Conservation (phyloP, 2,797 vertebrate genomes). For the Pelodytes ibericus region DNA sequence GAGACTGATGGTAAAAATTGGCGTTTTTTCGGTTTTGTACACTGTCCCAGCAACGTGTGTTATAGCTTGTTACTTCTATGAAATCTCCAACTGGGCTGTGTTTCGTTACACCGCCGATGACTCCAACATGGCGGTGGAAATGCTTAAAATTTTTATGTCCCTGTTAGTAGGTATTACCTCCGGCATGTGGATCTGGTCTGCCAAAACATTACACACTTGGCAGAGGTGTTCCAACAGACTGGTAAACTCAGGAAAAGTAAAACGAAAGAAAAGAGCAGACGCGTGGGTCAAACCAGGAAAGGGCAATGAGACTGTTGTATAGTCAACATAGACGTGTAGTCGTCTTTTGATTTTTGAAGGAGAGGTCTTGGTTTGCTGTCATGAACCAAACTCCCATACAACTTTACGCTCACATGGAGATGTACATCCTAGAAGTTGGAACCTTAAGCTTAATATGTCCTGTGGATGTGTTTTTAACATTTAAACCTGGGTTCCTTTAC, state of each 20-base stretch:
- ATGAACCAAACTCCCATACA: not conserved
- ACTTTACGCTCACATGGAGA: slow-evolving; percentile 15
- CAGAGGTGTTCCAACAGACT: slow-evolving; percentile 91
- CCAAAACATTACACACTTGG: slow-evolving; percentile 97
- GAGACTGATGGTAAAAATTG: slow-evolving; percentile 97
- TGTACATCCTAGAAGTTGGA: slow-evolving; percentile 60
- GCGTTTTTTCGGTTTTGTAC: slow-evolving; percentile 96
- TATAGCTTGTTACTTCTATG: slow-evolving; percentile 95
- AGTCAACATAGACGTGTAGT: slow-evolving; percentile 2
- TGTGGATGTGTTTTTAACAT: slow-evolving; percentile 61
- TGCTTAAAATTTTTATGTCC: slow-evolving; percentile 98
- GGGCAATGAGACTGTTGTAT: slow-evolving; percentile 95
- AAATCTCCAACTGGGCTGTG: slow-evolving; percentile 92
- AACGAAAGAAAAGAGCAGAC: slow-evolving; percentile 83
- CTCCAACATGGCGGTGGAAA: slow-evolving; percentile 94
- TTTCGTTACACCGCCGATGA: slow-evolving; percentile 85
- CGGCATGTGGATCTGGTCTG: slow-evolving; percentile 99
- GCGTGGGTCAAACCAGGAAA: slow-evolving; percentile 92
- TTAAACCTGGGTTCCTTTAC: slow-evolving; percentile 56
- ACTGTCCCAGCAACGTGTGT: slow-evolving; percentile 95
- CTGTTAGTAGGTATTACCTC: slow-evolving; percentile 96
- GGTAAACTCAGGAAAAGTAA: slow-evolving; percentile 86
- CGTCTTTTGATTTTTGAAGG: not conserved
- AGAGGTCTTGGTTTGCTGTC: slow-evolving; percentile 9
- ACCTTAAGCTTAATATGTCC: not conserved